Evolutionary conservation across 2,888 invertebrate species (phyloP).

Genomic region (Drosophila borealis): DNA sequence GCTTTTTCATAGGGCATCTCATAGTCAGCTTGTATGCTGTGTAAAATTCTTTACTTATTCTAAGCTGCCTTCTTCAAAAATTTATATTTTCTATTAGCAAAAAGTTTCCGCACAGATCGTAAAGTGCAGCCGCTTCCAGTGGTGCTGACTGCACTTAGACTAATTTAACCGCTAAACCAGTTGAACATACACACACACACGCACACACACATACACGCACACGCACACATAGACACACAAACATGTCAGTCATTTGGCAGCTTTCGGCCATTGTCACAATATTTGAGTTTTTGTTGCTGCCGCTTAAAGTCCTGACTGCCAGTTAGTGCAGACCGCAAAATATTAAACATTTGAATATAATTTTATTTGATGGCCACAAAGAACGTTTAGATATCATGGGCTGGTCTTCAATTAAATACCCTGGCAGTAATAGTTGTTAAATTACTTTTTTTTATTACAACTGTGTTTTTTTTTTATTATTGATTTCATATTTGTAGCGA

Average conservation of each 20-base stretch:
- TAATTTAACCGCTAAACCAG: conserved; percentile 71
- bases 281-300: conserved; percentile 30
- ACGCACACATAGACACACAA: conserved; percentile 11
- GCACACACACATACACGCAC: conserved; percentile 13
- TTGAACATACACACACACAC: conserved; percentile 13
- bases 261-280: conserved; percentile 56
- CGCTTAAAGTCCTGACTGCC: conserved; percentile 55
- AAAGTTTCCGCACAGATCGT: conserved; percentile 48
- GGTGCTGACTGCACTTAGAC: conserved; percentile 67
- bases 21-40: neutral
- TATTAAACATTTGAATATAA: conserved; percentile 60
- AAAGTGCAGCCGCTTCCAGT: conserved; percentile 52
- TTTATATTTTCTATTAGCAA: conserved; percentile 65
- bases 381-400: too few species aligned
- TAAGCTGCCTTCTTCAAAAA: conserved; percentile 31
- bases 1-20: neutral
- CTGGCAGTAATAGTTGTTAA: neutral
- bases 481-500: too few species aligned
- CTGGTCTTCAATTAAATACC: conserved; percentile 10
- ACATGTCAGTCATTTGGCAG: conserved; percentile 68
- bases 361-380: conserved; percentile 43
- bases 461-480: too few species aligned
- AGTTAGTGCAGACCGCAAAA: conserved; percentile 60
- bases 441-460: too few species aligned
- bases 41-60: neutral